Evolutionary conservation across 2,113 vertebrate genomes (phyloP).

Genomic region (Toxotes chatareus): DNA sequence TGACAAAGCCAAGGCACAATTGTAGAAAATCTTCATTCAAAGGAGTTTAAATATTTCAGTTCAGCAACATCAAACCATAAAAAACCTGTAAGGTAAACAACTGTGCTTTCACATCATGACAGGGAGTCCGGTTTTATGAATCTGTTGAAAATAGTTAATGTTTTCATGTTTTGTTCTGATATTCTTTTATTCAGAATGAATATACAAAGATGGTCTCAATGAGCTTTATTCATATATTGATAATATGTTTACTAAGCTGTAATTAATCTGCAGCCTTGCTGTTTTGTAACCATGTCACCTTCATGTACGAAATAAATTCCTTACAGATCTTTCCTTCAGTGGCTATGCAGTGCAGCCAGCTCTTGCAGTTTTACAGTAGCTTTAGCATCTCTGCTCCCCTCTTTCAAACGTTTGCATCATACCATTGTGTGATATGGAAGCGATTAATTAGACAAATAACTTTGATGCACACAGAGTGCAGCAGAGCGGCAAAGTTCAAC

Average conservation of each 20-base stretch:
- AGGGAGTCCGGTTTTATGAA: background rate
- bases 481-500: conserved; percentile 38
- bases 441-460: conserved; percentile 56
- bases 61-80: conserved; percentile 44
- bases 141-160: background rate
- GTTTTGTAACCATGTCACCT: conserved; percentile 28
- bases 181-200: background rate
- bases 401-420: conserved; percentile 73
- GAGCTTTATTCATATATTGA: background rate
- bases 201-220: background rate
- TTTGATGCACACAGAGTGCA: conserved; percentile 53
- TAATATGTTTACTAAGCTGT: background rate
- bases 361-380: conserved; percentile 29
- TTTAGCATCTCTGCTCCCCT: background rate
- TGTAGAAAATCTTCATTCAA: conserved; percentile 58
- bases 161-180: background rate
- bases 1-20: conserved; percentile 44
- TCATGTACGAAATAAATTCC: conserved; percentile 8
- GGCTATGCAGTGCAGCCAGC: background rate
- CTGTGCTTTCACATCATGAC: background rate
- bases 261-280: conserved; percentile 24
- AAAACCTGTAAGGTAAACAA: conserved; percentile 13
- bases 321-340: background rate
- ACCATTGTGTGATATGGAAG: conserved; percentile 36
- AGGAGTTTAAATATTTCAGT: conserved; percentile 54